Percentiles rank a stretch among this genome's conserved stretches.
phyloP scores from a whole-genome alignment of 1,140 invertebrate species.

The Tetragnatha versicolor region DNA sequence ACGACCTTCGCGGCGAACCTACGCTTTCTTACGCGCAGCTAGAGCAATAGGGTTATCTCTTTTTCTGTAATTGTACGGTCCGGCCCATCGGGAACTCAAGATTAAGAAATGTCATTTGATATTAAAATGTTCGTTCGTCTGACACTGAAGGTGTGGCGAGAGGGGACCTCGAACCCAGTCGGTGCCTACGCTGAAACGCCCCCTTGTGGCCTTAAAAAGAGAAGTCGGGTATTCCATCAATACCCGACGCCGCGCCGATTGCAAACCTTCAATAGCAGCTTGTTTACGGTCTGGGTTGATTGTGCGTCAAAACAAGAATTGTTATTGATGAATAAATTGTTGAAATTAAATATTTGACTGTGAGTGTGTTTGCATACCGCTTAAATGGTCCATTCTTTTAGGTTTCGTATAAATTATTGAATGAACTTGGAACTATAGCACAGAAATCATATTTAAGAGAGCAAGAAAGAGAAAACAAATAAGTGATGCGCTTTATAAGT shows the following conservation, averaged over 20 bases:
- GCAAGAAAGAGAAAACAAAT: too few relatives aligned
- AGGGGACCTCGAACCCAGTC: neutral
- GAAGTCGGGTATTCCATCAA: conserved; percentile 7
- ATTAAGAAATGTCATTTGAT: conserved; percentile 45
- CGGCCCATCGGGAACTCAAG: neutral
- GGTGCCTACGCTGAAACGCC: conserved; percentile 18
- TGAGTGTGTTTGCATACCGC: too few relatives aligned
- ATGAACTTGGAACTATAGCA: too few relatives aligned
- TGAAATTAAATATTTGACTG: too few relatives aligned
- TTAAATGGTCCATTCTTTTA: too few relatives aligned
- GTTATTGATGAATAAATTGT: too few relatives aligned
- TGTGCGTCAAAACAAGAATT: too few relatives aligned
- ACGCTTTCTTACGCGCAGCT: conserved; percentile 5
- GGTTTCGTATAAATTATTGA: too few relatives aligned
- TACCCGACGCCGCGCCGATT: too few relatives aligned
- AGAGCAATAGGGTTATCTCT: too few relatives aligned
- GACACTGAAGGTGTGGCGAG: conserved; percentile 28
- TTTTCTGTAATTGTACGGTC: conserved; percentile 3
- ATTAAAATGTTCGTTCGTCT: conserved; percentile 17
- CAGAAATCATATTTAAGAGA: too few relatives aligned
- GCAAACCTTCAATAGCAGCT: neutral
- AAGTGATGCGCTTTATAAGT: too few relatives aligned
- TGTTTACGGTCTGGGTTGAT: neutral
- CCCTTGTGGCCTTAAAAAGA: neutral
- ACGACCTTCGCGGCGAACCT: conserved; percentile 33